Conservation (phyloP, 2,113 vertebrate genomes). For the Protobothrops mucrosquamatus region DNA sequence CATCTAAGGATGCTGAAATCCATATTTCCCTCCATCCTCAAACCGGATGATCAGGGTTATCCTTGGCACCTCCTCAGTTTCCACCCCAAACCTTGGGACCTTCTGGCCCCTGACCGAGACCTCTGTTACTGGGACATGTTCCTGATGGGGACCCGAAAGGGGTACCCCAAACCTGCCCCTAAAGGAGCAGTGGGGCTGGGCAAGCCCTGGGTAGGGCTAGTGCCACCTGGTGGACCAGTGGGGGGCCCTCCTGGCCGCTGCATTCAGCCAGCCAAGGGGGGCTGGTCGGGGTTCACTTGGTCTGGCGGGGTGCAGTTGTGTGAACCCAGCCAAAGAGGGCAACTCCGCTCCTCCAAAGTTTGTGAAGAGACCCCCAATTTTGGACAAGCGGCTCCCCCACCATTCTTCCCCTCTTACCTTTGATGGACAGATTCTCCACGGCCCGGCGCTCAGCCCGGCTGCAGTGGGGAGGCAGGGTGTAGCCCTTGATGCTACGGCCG, state of each 20-base stretch:
- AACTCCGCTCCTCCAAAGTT: background rate
- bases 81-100: background rate
- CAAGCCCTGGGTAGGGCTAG: background rate
- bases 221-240: background rate
- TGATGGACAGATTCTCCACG: conserved; percentile 83
- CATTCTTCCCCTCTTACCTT: conserved; percentile 66
- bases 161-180: too few relatives aligned
- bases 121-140: background rate
- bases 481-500: conserved; percentile 91
- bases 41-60: background rate
- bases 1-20: background rate
- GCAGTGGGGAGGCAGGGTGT: conserved; percentile 89
- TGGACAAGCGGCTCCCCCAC: background rate
- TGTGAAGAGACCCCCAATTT: background rate
- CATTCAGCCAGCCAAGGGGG: background rate
- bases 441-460: conserved; percentile 89
- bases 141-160: background rate
- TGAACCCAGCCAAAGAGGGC: background rate
- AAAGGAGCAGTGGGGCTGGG: background rate
- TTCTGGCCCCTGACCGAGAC: background rate
- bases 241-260: background rate
- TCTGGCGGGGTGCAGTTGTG: background rate
- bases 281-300: background rate
- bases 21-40: background rate
- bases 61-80: background rate